A percentile compares a stretch with the other conserved stretches of the same genome.
These are phyloP conservation scores for Dicranocentrus wangi DNA, from an alignment of 2,888 invertebrate species.

Conservation along the genomic window DNA sequence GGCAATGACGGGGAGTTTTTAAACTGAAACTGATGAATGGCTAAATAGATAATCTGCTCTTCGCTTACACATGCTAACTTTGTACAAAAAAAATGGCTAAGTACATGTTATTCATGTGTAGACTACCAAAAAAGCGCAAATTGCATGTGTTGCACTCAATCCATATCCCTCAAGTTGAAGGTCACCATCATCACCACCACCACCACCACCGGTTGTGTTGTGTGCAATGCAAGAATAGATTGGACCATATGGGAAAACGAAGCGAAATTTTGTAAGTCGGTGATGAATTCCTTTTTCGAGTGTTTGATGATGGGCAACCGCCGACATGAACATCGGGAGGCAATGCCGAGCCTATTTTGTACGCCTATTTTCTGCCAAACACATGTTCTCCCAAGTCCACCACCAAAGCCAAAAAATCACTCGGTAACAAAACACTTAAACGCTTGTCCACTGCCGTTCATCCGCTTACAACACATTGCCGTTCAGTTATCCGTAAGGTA, in stretches of 20 bases:
- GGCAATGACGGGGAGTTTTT: neutral
- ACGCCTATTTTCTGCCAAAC: constrained; percentile 70
- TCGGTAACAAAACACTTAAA: constrained; percentile 31
- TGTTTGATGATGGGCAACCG: constrained; percentile 47
- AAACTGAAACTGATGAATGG: too few relatives aligned
- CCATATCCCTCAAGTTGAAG: constrained; percentile 39
- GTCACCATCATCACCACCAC: too few relatives aligned
- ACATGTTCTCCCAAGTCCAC: constrained; percentile 59
- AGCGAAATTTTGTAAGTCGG: constrained; percentile 39
- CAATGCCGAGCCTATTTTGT: constrained; percentile 58
- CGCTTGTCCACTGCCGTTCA: constrained; percentile 13
- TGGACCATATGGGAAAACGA: constrained; percentile 49
- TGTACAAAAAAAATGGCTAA: too few relatives aligned
- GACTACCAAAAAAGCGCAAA: neutral
- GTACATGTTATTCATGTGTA: neutral
- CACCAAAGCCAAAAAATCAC: constrained; percentile 32
- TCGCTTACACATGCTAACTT: neutral
- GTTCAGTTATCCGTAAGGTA: neutral
- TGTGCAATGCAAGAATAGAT: neutral
- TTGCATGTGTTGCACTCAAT: neutral
- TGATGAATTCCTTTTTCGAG: constrained; percentile 29
- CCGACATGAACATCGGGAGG: constrained; percentile 61
- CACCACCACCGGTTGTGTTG: neutral
- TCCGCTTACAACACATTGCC: neutral
- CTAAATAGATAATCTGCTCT: too few relatives aligned